Base-by-base conservation (phyloP, 1,140 invertebrate genomes). In the Antheraea mylitta region DNA sequence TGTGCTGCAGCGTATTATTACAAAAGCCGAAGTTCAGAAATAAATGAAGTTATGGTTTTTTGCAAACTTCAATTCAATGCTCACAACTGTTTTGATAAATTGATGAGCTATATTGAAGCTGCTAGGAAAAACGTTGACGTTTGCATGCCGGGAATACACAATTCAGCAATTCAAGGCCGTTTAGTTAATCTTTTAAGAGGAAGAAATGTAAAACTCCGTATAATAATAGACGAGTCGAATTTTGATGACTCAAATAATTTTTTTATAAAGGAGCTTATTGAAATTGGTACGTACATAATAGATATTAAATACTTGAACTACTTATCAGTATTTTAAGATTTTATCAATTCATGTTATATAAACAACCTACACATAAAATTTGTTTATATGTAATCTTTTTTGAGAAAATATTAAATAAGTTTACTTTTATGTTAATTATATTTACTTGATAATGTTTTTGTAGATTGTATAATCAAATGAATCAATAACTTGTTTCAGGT, bases 41-140 rank as follows among this genome's bases (percentile, higher is more conserved):
- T 90, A 53, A 92, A 92, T 76, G 87, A 92, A 82, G 88, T 92
- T 36, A 90, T 92, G 90, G 84, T 92, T 48, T 92, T 92, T 73
- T 92, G 88, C 72, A 92, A 92, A 77, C 69, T 92, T 38, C 90
- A 92, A 67, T 88, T 77, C 58, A 92, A 92, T 72, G 85, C 83
- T 10, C 83, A 81, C 53, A 89, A 88, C 69, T 92, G 83, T 70
- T 92, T 92, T 78, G 90, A 92, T 69, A 89, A 88, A 72, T 73
- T 92, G 65, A 79, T 90, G 37, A 89, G 88, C 70, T 90, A 86
- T 66, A 76, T 92, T 68, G 87, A 90, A 75, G 67, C 74, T 36
- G 87, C 90, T 10, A 87, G 86, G 67, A 58, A 78, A 64, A 80
- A 74, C 66, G 80, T 92, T 19, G 79, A 83, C 64, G 86, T 92